phyloP scores from a whole-genome alignment of 2,113 vertebrate species.

The Andinoacara biseriatus region DNA sequence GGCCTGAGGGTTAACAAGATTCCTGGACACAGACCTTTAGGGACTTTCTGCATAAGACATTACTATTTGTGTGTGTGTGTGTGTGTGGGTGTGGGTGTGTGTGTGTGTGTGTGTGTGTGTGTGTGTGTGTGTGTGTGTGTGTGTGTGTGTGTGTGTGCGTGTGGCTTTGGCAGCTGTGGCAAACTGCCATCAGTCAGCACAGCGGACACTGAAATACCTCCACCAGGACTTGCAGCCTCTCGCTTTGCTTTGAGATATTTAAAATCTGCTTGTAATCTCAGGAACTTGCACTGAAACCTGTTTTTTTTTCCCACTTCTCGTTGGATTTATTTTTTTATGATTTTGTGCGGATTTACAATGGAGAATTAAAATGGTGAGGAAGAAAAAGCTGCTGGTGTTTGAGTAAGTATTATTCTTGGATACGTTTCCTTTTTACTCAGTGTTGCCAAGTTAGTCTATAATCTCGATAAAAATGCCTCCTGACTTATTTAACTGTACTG shows the following conservation, averaged over 20 bases:
- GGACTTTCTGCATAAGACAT: no score
- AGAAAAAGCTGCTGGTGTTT: slow-evolving; percentile 76
- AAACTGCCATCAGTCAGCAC: slow-evolving; percentile 48
- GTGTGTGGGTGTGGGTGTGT: no score
- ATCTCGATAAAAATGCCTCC: not conserved
- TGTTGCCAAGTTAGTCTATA: not conserved
- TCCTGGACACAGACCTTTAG: no score
- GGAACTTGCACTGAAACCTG: not conserved
- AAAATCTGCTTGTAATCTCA: not conserved
- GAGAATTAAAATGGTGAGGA: slow-evolving; percentile 75
- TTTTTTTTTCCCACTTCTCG: not conserved
- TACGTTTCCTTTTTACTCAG: not conserved
- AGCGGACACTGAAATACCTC: slow-evolving; percentile 49
- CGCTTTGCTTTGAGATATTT: slow-evolving; percentile 42
- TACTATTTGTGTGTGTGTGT: no score
- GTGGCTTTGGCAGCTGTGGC: slow-evolving; percentile 38
- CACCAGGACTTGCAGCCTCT: slow-evolving; percentile 44
- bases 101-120: no score
- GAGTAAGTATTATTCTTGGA: slow-evolving; percentile 68
- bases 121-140: slow-evolving; percentile 11
- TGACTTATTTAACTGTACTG: not conserved
- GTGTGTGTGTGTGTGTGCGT: not conserved
- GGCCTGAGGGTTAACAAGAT: no score
- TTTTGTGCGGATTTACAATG: slow-evolving; percentile 67
- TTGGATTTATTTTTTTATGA: slow-evolving; percentile 34